These are phyloP conservation scores for Hipposideros armiger DNA, from an alignment of 2,113 vertebrate genomes.

Conservation along the genomic window DNA sequence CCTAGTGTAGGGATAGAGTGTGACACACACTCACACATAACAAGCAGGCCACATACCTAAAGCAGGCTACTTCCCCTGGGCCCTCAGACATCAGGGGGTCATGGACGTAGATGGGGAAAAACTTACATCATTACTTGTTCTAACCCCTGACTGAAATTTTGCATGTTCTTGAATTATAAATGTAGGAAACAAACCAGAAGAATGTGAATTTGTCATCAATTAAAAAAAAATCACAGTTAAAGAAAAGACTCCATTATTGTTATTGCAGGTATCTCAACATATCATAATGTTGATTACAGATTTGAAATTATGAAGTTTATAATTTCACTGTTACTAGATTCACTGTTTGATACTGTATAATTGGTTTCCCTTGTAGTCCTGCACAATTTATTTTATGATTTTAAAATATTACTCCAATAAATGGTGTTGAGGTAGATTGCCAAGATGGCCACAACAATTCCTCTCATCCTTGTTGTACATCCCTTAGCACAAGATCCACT, in stretches of 20 bases:
- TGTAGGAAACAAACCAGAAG: not conserved
- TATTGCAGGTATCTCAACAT: not conserved
- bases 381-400: not conserved
- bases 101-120: not conserved
- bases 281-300: not conserved
- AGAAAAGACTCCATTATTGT: not conserved
- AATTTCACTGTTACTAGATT: not conserved
- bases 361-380: not conserved
- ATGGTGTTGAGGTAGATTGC: not conserved
- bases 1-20: not conserved
- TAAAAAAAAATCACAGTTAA: not conserved
- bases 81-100: too few species aligned
- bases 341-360: not conserved
- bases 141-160: not conserved
- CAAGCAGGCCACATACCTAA: rapidly evolving
- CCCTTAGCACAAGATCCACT: not conserved
- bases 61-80: rapidly evolving
- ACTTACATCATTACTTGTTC: not conserved
- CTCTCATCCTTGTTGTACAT: not conserved
- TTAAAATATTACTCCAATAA: not conserved
- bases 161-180: not conserved
- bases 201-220: not conserved
- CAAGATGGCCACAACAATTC: not conserved
- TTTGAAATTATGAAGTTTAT: not conserved
- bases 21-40: not conserved